A percentile compares a stretch with the other conserved stretches of the same genome.
Evolutionary conservation across 2,888 invertebrate genomes (phyloP).

Genomic region (Cheiracanthium punctorium): DNA sequence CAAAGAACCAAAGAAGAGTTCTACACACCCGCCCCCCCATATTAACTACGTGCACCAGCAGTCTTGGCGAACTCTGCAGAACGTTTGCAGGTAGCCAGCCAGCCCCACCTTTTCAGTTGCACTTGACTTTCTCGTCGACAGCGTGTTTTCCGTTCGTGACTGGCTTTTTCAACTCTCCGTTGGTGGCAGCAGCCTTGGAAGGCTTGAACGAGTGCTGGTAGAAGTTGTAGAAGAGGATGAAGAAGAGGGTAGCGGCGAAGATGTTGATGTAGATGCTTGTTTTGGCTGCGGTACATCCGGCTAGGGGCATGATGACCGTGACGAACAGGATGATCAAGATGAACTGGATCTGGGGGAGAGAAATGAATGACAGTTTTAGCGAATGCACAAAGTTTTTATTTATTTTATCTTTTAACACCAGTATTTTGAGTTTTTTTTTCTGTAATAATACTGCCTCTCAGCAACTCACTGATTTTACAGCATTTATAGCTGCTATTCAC

Average conservation of each 20-base stretch:
- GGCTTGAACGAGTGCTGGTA: slow-evolving; percentile 40
- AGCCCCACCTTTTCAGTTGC: neutral
- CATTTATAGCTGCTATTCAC: no score
- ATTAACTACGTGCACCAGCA: neutral
- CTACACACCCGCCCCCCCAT: no score
- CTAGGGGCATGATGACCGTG: slow-evolving; percentile 37
- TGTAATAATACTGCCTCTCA: no score
- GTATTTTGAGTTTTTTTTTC: no score
- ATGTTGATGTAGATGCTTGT: slow-evolving; percentile 46
- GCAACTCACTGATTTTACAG: no score
- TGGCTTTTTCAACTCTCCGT: neutral
- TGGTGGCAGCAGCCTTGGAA: neutral
- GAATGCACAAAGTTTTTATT: no score
- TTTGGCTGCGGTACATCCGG: slow-evolving; percentile 49
- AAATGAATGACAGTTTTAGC: no score
- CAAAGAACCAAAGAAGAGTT: no score
- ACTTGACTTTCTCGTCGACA: neutral
- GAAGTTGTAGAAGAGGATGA: slow-evolving; percentile 56
- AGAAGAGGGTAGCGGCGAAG: slow-evolving; percentile 31
- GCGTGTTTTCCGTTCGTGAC: neutral
- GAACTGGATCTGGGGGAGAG: slow-evolving; percentile 45
- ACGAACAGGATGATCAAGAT: slow-evolving; percentile 49
- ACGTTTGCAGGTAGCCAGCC: neutral
- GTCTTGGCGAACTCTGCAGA: neutral
- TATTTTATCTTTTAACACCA: no score